Evolutionary conservation across 2,113 vertebrate species (phyloP), one percentile per base, ranked within the genome.

Genomic region (Corythornis cristatus): DNA sequence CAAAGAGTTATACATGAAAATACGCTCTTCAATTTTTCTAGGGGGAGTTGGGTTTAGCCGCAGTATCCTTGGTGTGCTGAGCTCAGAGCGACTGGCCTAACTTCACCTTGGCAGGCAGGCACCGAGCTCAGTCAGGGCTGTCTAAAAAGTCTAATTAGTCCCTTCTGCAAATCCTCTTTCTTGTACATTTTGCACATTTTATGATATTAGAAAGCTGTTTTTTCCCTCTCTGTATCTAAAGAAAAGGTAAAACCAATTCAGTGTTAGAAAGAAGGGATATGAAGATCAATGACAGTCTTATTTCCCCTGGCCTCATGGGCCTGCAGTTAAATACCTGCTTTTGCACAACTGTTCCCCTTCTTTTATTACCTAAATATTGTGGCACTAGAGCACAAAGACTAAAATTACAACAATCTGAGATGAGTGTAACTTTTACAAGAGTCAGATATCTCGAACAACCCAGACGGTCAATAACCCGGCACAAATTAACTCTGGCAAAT

Each of bases 401-500:
- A 78, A 89, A 89, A 94, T 33, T 31, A 67, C 51, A 93, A 75
- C 40, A 73, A 50, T 75, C 78, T 92, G 84, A 95, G 89, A 90
- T 85, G 89, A 93, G 94, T 78, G 71, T 22, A 88, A 95, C 83
- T 78, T 94, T 78, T 86, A 89, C 40, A 92, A 76, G 94, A 92
- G 93, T 88, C 79, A 92, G 96, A 84, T 88, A 89, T 54, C 83
- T 73, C 75, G 26, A 83, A 73, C 77, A 88, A 95, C 75, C 78
- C 61, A 33, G 93, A 40, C 72, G 58, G 77, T 93, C 92, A 86
- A 91, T 89, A 87, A 90, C 76, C 84, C 84, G 82, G 92, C 58
- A 60, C 87, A 94, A 95, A 96, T 95, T 74, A 96, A 92, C 92
- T 91, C 83, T 71, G 67, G 88, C 88, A 94, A 91, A 90, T 95